Conservation (phyloP, 2,888 invertebrate species). For the Synanthedon formicaeformis region DNA sequence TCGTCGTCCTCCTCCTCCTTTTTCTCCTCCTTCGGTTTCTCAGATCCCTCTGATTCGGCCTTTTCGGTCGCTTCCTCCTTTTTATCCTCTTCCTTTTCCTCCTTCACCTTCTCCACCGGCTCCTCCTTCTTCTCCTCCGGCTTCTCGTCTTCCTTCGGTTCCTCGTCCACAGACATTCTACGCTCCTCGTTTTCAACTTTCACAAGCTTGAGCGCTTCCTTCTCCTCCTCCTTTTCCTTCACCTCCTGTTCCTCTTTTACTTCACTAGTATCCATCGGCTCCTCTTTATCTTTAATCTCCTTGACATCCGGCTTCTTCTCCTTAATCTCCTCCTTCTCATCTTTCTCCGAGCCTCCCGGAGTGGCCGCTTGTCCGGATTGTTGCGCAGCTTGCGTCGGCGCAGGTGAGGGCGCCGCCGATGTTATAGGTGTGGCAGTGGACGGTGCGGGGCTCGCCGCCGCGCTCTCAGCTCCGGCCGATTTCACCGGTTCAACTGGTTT, state of each 20-base stretch:
- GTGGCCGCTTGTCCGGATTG: conserved; percentile 33
- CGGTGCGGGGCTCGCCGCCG: conserved; percentile 81
- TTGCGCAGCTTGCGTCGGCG: conserved; percentile 36
- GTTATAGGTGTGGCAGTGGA: conserved; percentile 65
- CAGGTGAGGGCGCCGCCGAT: conserved; percentile 51
- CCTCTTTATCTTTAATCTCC: conserved; percentile 41
- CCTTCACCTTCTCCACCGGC: conserved; percentile 18
- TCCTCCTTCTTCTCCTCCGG: conserved; percentile 29
- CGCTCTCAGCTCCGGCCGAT: conserved; percentile 60
- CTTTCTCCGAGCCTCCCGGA: conserved; percentile 35
- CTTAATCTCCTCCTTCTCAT: conserved; percentile 55
- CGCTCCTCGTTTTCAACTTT: conserved; percentile 42
- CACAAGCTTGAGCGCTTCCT: conserved; percentile 14
- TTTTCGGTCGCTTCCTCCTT: conserved; percentile 49
- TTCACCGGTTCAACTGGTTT: conserved; percentile 82
- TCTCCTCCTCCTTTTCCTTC: conserved; percentile 17
- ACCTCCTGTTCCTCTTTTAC: conserved; percentile 26
- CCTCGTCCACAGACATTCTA: conserved; percentile 56
- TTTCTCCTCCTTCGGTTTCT: conserved; percentile 62
- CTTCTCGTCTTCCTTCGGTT: conserved; percentile 47
- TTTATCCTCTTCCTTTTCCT: conserved; percentile 18
- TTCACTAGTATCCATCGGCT: conserved; percentile 16
- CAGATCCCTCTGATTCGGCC: conserved; percentile 51
- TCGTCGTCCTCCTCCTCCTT: conserved; percentile 74
- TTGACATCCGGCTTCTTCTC: conserved; percentile 51